Conservation (phyloP, 2,113 vertebrate species). For the Daubentonia madagascariensis region DNA sequence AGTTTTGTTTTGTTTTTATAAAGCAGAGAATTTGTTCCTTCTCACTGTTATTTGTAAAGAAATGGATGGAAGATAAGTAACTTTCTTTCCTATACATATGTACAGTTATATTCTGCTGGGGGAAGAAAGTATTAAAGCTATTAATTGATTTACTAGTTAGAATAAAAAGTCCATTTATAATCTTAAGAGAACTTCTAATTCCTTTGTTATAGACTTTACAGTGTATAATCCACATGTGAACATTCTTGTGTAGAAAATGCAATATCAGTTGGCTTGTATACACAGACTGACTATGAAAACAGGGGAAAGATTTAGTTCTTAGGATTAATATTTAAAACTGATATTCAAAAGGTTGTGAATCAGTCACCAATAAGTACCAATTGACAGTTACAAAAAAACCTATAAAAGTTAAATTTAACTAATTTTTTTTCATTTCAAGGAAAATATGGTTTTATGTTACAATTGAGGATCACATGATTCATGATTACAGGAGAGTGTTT, state of each 20-base stretch:
- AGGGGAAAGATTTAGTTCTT: accelerated
- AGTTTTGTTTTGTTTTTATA: background rate
- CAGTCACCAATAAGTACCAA: background rate
- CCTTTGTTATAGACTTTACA: background rate
- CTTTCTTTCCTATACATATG: background rate
- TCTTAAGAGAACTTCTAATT: background rate
- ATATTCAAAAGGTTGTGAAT: background rate
- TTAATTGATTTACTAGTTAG: background rate
- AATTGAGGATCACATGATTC: background rate
- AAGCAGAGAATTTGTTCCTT: background rate
- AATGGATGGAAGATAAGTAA: background rate
- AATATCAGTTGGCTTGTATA: background rate
- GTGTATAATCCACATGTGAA: background rate
- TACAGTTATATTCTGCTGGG: background rate
- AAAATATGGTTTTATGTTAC: background rate
- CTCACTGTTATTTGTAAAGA: background rate
- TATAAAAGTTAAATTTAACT: background rate
- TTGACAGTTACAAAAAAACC: background rate
- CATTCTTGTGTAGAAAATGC: background rate
- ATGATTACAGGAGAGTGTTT: background rate
- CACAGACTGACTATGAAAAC: background rate
- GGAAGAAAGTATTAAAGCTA: background rate
- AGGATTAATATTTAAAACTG: background rate
- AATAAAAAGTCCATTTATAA: background rate
- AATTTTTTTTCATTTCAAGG: background rate